Percentiles rank a stretch among this genome's conserved stretches.
These are phyloP conservation scores for Lasiommata megera DNA, from an alignment of 2,888 invertebrate genomes.

Conservation along the genomic window DNA sequence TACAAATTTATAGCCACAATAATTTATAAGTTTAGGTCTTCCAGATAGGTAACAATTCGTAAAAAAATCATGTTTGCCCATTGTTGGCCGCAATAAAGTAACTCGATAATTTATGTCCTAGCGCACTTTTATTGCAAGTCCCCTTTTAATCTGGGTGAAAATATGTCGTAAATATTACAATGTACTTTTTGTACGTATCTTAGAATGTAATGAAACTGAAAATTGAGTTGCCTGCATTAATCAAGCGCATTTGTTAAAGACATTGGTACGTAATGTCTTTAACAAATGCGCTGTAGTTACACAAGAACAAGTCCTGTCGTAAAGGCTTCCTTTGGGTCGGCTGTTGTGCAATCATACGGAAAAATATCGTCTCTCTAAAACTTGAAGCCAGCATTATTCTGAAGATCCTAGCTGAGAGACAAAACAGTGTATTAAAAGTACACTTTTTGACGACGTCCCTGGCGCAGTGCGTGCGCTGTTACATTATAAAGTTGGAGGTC, in stretches of 20 bases:
- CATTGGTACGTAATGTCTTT: constrained; percentile 12
- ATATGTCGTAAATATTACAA: constrained; percentile 25
- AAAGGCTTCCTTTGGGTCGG: too few species aligned
- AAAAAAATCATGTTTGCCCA: not conserved
- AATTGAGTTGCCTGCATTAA: constrained; percentile 19
- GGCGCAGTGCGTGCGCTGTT: too few species aligned
- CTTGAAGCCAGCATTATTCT: too few species aligned
- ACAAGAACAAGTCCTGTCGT: too few species aligned
- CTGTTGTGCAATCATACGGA: too few species aligned
- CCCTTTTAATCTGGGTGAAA: constrained; percentile 20
- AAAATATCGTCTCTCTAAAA: too few species aligned
- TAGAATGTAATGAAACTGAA: constrained; percentile 21
- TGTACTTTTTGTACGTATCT: constrained; percentile 22
- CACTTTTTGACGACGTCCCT: too few species aligned
- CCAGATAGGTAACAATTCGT: not conserved
- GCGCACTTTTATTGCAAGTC: constrained; percentile 16
- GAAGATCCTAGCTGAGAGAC: too few species aligned
- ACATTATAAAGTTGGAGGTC: too few species aligned
- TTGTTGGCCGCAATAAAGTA: constrained; percentile 10
- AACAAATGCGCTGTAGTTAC: constrained; percentile 5
- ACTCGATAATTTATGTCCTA: constrained; percentile 11
- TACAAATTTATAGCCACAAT: not conserved
- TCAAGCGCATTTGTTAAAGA: too few species aligned
- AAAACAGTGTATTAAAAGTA: too few species aligned
- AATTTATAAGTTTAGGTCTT: not conserved